Conservation (phyloP, 1,140 invertebrate species). For the Rhagoletis pomonella region DNA sequence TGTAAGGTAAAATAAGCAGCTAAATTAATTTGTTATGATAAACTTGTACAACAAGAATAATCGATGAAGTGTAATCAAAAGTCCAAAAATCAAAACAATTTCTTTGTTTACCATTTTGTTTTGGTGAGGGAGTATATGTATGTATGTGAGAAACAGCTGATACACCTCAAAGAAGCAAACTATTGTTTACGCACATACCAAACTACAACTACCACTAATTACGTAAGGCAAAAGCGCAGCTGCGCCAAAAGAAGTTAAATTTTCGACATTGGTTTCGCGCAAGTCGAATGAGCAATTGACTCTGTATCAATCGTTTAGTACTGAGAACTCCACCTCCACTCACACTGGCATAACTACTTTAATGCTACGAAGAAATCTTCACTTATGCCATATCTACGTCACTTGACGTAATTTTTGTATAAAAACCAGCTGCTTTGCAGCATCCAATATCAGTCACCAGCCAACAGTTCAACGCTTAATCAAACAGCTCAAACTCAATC, state of each 20-base stretch:
- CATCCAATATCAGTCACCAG: conserved; percentile 58
- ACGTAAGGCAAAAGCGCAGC: not conserved
- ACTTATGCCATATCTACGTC: not conserved
- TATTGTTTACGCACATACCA: too few species aligned
- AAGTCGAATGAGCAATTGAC: conserved; percentile 4
- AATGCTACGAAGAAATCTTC: not conserved
- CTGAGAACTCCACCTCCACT: conserved; percentile 8
- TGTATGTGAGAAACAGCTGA: too few species aligned
- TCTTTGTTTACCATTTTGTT: not conserved
- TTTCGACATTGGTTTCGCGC: not conserved
- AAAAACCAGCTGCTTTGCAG: conserved; percentile 54
- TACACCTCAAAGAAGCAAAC: too few species aligned
- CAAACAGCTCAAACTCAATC: conserved; percentile 49
- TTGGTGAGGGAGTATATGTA: not conserved
- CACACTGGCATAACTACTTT: not conserved
- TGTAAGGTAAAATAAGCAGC: not conserved
- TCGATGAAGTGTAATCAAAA: not conserved
- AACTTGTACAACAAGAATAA: not conserved
- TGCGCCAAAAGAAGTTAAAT: not conserved
- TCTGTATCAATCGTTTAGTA: not conserved
- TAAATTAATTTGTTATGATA: not conserved
- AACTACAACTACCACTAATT: not conserved
- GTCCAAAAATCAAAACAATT: not conserved
- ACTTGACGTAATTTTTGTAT: conserved; percentile 59
- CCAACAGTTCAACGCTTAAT: conserved; percentile 55